These are phyloP conservation scores for Oreochromis aureus DNA, from an alignment of 2,113 vertebrate species.

Conservation along the genomic window DNA sequence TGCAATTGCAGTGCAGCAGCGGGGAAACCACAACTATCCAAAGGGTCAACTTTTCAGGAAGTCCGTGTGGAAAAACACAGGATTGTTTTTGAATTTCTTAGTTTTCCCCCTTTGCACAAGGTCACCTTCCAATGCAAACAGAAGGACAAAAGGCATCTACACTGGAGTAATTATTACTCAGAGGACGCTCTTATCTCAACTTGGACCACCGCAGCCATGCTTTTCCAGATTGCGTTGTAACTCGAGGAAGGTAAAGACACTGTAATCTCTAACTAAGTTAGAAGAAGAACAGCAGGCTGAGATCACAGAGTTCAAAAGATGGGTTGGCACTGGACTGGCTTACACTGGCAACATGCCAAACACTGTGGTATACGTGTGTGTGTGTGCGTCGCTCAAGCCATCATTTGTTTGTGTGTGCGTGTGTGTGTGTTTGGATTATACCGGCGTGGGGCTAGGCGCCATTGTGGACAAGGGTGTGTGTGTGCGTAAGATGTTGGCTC, in stretches of 20 bases:
- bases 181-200: not conserved
- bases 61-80: conserved; percentile 43
- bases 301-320: conserved; percentile 43
- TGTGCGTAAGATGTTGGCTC: conserved; percentile 47
- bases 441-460: conserved; percentile 35
- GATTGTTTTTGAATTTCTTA: conserved; percentile 10
- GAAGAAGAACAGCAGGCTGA: conserved; percentile 41
- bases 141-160: not conserved
- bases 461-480: conserved; percentile 28
- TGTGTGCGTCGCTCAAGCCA: not conserved
- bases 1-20: conserved; percentile 31
- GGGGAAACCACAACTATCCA: conserved; percentile 41
- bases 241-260: conserved; percentile 14
- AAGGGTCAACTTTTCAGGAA: conserved; percentile 56
- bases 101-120: not conserved
- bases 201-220: not conserved
- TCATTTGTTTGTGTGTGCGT: conserved; percentile 35
- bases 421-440: conserved; percentile 40
- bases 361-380: not conserved
- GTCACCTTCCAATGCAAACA: conserved; percentile 7
- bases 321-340: conserved; percentile 36
- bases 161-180: not conserved
- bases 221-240: not conserved
- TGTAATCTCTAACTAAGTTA: conserved; percentile 59
- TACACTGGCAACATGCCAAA: conserved; percentile 39